Base-by-base conservation (phyloP, 2,113 vertebrate species). In the Anolis sagrei region DNA sequence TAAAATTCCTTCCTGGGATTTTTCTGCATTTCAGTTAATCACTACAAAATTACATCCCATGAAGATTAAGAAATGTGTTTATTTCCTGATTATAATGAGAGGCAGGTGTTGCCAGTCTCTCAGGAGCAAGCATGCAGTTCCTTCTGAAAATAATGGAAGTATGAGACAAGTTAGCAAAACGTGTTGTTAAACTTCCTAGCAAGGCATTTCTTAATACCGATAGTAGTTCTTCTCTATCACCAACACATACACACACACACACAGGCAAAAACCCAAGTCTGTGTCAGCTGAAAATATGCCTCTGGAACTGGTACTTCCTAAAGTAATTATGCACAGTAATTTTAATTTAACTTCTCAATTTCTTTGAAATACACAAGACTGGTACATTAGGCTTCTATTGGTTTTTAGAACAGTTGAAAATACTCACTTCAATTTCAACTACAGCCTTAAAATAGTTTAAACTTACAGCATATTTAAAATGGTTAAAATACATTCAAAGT, bases 71-170 rank as follows among this genome's bases (percentile, higher is more conserved):
- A 77, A 1, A 16, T 3, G 1, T 29, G 8, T 86, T 88, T 90
- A 4, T 86, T 89, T 90, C 82, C 21, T 86, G 25, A 61, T 79
- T 76, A 1, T 88, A 9, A 76, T 62, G 88, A 89, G 68, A 70
- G 25, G 61, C 86, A 76, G 74, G 49, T 77, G 9, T 5, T 89
- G 90, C 74, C 5, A 75, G 0, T 87, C 80, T 90, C 68, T 69
- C 73, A 90, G 83, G 25, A 78, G 21, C 19, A 85, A 34, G 61
- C 88, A 32, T 58, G 19, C 86, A 90, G 81, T 88, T 81, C 7
- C 5, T 88, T 7, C 74, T 83, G 58, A 86, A 87, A 79, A 48
- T 88, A 54, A 88, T 79, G 44, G 79, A 87, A 87, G 44, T 39
- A 54, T 72, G 77, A 73, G 23, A n/a, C 70, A 81, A 79, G 48